phyloP scores from a whole-genome alignment of 64 coral and sea anemone genomes.

The Platygyra sinensis region DNA sequence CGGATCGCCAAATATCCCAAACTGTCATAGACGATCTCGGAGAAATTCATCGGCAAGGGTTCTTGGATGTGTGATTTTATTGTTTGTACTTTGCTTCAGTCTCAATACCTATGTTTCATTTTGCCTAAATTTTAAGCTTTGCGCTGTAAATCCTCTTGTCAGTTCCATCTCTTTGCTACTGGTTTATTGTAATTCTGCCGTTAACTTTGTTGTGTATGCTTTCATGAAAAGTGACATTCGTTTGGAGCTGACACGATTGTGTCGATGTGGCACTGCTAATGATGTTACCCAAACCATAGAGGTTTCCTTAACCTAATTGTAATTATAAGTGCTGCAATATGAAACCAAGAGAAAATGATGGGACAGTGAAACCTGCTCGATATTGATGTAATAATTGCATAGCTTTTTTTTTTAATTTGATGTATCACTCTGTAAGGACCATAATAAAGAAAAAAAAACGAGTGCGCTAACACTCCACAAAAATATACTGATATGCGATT shows the following conservation, averaged over 20 bases:
- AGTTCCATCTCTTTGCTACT: neutral
- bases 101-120: neutral
- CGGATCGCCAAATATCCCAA: neutral
- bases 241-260: neutral
- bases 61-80: neutral
- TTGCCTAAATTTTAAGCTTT: neutral
- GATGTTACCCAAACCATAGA: neutral
- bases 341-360: too few species aligned
- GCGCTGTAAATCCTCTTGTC: neutral
- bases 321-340: neutral
- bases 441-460: too few species aligned
- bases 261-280: neutral
- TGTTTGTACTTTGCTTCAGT: neutral
- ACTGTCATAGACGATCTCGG: neutral
- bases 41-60: neutral
- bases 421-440: too few species aligned
- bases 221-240: conserved; percentile 27
- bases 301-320: neutral
- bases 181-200: neutral
- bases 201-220: neutral
- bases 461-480: too few species aligned
- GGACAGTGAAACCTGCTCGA: too few species aligned
- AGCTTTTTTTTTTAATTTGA: too few species aligned
- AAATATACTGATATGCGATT: neutral
- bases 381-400: too few species aligned